Evolutionary conservation across 2,113 vertebrate genomes (phyloP).

Genomic region (Enhydra lutris): DNA sequence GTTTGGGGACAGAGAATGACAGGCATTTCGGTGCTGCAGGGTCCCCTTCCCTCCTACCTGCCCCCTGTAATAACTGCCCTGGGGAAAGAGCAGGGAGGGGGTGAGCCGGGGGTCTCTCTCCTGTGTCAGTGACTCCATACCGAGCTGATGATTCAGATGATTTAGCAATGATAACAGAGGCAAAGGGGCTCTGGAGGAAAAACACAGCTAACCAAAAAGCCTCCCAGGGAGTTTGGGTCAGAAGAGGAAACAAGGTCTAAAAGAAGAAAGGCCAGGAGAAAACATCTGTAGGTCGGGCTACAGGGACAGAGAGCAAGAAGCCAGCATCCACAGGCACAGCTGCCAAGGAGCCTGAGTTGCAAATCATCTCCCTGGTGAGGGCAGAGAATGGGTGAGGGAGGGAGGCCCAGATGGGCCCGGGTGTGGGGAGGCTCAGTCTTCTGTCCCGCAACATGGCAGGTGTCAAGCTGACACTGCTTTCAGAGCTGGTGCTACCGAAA

Average conservation of each 20-base stretch:
- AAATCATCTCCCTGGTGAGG: not conserved
- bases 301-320: not conserved
- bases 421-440: not conserved
- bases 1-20: not conserved
- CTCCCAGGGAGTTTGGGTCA: slow-evolving; percentile 43
- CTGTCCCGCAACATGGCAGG: not conserved
- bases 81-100: not conserved
- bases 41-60: not conserved
- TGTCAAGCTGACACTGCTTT: not conserved
- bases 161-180: slow-evolving; percentile 49
- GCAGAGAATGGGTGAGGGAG: not conserved
- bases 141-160: slow-evolving; percentile 41
- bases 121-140: not conserved
- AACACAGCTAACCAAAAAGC: slow-evolving; percentile 23
- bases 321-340: not conserved
- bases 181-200: slow-evolving; percentile 57
- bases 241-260: slow-evolving; percentile 48
- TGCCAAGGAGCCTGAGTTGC: not conserved
- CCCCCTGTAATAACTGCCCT: not conserved
- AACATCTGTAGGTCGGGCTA: slow-evolving; percentile 32
- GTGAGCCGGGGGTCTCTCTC: not conserved
- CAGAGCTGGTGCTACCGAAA: not conserved
- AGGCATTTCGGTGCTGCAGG: not conserved
- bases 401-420: too few relatives aligned
- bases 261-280: slow-evolving; percentile 41